phyloP scores from a whole-genome alignment of 2,113 vertebrate species.

The Diadophis punctatus region DNA sequence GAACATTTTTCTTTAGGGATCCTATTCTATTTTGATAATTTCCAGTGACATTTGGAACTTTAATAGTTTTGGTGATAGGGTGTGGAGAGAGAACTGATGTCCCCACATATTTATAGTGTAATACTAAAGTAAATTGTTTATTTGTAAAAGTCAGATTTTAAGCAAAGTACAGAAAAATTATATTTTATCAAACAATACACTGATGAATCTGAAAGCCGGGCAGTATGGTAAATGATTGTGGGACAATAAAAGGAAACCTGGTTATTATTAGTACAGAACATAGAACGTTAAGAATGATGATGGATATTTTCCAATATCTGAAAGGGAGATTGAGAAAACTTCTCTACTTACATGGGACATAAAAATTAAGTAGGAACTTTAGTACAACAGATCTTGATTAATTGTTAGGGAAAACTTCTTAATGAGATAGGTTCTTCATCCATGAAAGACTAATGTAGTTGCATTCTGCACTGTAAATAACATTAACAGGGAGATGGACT shows the following conservation, averaged over 20 bases:
- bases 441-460: background rate
- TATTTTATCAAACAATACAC: background rate
- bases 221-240: background rate
- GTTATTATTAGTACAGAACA: background rate
- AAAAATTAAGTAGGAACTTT: background rate
- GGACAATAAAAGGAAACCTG: background rate
- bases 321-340: background rate
- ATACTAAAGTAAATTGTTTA: background rate
- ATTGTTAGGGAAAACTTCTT: background rate
- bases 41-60: background rate
- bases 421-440: background rate
- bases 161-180: background rate
- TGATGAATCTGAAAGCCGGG: background rate
- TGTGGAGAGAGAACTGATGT: background rate
- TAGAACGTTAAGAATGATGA: background rate
- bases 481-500: background rate
- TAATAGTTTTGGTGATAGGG: background rate
- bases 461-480: background rate
- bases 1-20: background rate
- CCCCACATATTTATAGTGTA: background rate
- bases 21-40: background rate
- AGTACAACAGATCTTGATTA: background rate
- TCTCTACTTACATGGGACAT: background rate
- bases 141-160: background rate
- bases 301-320: background rate